phyloP scores from a whole-genome alignment of 2,113 vertebrate genomes.

The Lichenostomus cassidix region DNA sequence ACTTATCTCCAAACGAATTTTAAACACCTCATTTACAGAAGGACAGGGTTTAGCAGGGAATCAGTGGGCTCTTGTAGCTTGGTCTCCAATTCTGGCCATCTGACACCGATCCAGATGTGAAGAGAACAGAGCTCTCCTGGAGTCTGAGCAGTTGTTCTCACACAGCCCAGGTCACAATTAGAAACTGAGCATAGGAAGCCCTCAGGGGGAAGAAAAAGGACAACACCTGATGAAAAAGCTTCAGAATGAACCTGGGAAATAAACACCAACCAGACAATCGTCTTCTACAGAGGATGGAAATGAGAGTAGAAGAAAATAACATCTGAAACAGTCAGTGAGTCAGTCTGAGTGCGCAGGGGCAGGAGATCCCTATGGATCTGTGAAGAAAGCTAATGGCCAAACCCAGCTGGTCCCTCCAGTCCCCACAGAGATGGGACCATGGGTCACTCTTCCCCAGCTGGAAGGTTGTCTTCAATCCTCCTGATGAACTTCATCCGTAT shows the following conservation, averaged over 20 bases:
- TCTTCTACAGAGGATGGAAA: conserved; percentile 56
- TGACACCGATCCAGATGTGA: background rate
- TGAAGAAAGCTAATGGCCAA: background rate
- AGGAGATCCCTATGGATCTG: background rate
- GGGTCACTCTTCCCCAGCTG: conserved; percentile 92
- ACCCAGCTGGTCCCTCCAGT: conserved; percentile 10
- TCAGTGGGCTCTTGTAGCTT: background rate
- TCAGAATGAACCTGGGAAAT: conserved; percentile 44
- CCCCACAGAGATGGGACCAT: background rate
- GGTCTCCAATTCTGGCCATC: background rate
- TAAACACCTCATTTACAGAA: background rate
- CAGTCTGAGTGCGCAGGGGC: conserved; percentile 16
- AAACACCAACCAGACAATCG: conserved; percentile 13
- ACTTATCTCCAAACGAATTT: background rate
- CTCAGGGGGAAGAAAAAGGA: conserved; percentile 11
- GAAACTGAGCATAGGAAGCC: conserved; percentile 13
- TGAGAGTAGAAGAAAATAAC: conserved; percentile 51
- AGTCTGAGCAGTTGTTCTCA: background rate
- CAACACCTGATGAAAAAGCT: conserved; percentile 37
- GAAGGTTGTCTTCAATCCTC: conserved; percentile 96
- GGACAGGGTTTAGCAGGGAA: background rate
- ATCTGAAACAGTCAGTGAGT: conserved; percentile 64
- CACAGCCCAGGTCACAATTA: background rate
- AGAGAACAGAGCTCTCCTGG: background rate
- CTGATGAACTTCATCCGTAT: conserved; percentile 98